These are phyloP conservation scores for Chloroclystis v-ata DNA, from an alignment of 2,888 invertebrate species.

Conservation along the genomic window DNA sequence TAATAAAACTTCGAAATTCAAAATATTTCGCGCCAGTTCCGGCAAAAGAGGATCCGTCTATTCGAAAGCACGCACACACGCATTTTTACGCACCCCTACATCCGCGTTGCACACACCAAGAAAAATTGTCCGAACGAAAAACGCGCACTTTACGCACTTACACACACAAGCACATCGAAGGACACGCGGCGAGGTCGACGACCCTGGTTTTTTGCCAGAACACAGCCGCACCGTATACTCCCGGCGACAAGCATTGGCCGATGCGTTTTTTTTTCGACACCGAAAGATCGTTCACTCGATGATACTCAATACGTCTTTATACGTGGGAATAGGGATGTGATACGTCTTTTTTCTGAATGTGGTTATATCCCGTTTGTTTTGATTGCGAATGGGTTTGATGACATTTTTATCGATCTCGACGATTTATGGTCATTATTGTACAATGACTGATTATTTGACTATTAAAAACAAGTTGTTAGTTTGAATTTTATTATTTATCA, in stretches of 20 bases:
- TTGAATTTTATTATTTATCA: slow-evolving; percentile 9
- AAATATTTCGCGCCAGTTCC: background rate
- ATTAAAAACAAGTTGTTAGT: slow-evolving; percentile 8
- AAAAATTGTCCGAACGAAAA: slow-evolving; percentile 43
- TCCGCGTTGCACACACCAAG: slow-evolving; percentile 51
- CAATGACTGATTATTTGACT: slow-evolving; percentile 3
- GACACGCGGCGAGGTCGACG: slow-evolving; percentile 70
- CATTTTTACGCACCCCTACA: slow-evolving; percentile 55
- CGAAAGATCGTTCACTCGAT: slow-evolving; percentile 47
- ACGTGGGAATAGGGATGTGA: slow-evolving; percentile 64
- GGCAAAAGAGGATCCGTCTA: slow-evolving; percentile 3
- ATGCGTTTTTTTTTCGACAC: slow-evolving; percentile 38
- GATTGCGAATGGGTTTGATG: slow-evolving; percentile 38
- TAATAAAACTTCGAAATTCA: background rate
- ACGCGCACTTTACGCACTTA: slow-evolving; percentile 52
- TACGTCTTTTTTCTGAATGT: slow-evolving; percentile 38
- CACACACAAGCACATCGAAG: slow-evolving; percentile 64
- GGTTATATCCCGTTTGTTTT: slow-evolving; percentile 45
- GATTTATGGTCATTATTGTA: slow-evolving; percentile 10
- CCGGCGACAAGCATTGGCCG: slow-evolving; percentile 67
- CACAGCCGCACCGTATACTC: slow-evolving; percentile 64
- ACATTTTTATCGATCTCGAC: slow-evolving; percentile 26
- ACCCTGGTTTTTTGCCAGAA: slow-evolving; percentile 73
- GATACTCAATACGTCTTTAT: slow-evolving; percentile 48
- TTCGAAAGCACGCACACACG: slow-evolving; percentile 27